Evolutionary conservation across 2,797 vertebrate genomes (phyloP).

Genomic region (Nothura maculosa): DNA sequence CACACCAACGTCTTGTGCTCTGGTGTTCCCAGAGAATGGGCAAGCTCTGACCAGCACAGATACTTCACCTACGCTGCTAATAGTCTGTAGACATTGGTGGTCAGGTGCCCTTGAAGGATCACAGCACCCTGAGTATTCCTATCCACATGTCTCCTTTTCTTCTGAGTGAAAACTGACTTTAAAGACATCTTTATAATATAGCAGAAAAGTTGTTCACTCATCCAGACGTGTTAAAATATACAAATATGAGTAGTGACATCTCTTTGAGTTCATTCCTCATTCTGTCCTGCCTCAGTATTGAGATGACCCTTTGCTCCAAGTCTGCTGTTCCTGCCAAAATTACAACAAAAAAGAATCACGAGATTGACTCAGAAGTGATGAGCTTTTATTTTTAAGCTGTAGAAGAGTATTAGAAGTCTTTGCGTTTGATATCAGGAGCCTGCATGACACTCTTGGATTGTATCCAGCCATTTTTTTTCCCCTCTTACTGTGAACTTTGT

Average conservation of each 20-base stretch:
- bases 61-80: not conserved
- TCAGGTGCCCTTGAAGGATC: not conserved
- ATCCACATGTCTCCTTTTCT: not conserved
- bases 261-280: not conserved
- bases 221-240: not conserved
- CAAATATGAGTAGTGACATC: not conserved
- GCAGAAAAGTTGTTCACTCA: not conserved
- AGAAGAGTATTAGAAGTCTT: not conserved
- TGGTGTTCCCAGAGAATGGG: not conserved
- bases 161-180: not conserved
- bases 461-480: not conserved
- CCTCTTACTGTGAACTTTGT: not conserved
- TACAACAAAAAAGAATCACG: not conserved
- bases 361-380: not conserved
- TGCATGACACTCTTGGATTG: not conserved
- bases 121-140: not conserved
- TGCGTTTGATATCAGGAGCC: not conserved
- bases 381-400: not conserved
- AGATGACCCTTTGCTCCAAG: not conserved
- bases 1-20: not conserved
- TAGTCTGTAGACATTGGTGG: not conserved
- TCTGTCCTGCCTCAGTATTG: not conserved
- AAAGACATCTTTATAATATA: not conserved
- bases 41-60: not conserved
- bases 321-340: not conserved